These are phyloP conservation scores for Tetranychus cinnabarinus DNA, from an alignment of 1,140 invertebrate species.

Conservation along the genomic window DNA sequence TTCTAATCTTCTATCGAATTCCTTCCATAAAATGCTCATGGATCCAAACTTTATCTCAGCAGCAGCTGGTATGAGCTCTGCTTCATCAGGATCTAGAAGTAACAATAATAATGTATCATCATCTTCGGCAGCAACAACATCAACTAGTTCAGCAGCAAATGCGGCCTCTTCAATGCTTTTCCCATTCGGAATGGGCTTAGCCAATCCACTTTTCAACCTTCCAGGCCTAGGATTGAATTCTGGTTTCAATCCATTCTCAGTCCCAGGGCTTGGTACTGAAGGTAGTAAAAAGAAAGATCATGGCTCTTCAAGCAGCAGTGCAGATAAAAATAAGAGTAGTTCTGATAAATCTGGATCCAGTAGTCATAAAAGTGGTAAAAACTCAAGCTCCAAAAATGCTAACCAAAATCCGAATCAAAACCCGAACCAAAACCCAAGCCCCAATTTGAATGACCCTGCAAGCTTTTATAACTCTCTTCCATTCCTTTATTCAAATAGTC, in stretches of 20 bases:
- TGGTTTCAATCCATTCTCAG: constrained; percentile 4
- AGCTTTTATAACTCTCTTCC: constrained; percentile 29
- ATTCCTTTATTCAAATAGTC: constrained; percentile 65
- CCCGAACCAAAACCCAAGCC: background rate
- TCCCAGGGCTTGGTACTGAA: background rate
- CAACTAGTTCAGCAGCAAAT: constrained; percentile 14
- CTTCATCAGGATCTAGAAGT: constrained; percentile 13
- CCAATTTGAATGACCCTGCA: background rate
- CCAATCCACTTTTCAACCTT: constrained; percentile 40
- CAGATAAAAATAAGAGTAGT: background rate
- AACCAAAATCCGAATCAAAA: background rate
- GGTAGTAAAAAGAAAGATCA: background rate
- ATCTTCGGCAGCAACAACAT: constrained; percentile 19
- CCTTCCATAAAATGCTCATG: constrained; percentile 16
- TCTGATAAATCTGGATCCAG: background rate
- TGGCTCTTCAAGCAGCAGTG: background rate
- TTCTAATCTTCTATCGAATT: constrained; percentile 10
- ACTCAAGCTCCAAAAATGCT: background rate
- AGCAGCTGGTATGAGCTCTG: constrained; percentile 18
- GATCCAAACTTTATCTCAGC: constrained; percentile 5
- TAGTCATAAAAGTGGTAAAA: background rate
- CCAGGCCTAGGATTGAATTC: constrained; percentile 38
- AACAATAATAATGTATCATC: background rate
- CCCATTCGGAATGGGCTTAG: constrained; percentile 48
- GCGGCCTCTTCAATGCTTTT: constrained; percentile 44